These are phyloP conservation scores for Pogonocichla stellata DNA, from an alignment of 2,113 vertebrate species.

Conservation along the genomic window DNA sequence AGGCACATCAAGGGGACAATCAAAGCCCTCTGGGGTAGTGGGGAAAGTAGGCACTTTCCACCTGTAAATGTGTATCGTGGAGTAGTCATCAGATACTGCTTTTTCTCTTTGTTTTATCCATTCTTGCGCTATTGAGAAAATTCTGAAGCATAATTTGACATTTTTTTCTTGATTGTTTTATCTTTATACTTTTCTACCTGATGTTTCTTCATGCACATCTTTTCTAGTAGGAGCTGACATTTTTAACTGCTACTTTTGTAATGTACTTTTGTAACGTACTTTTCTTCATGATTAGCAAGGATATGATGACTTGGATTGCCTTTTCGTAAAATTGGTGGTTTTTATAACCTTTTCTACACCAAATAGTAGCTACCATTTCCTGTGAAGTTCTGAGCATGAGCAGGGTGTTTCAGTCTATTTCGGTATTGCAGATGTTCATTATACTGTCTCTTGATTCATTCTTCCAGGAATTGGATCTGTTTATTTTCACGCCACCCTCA, in stretches of 20 bases:
- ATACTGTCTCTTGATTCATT: constrained; percentile 25
- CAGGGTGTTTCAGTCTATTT: background rate
- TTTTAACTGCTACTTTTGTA: background rate
- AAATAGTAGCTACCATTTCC: background rate
- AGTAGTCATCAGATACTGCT: background rate
- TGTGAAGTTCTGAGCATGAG: background rate
- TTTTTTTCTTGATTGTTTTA: background rate
- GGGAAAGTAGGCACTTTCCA: background rate
- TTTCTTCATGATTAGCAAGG: background rate
- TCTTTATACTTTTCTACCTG: background rate
- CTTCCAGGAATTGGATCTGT: constrained; percentile 92
- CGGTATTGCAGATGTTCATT: background rate
- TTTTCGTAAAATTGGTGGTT: background rate
- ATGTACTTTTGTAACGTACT: background rate
- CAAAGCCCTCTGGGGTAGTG: background rate
- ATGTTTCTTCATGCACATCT: background rate
- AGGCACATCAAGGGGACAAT: background rate
- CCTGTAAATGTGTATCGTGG: background rate
- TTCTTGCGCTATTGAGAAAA: background rate
- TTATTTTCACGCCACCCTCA: constrained; percentile 97
- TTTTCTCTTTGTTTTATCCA: background rate
- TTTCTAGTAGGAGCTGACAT: background rate
- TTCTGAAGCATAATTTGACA: background rate
- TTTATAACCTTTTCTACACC: background rate
- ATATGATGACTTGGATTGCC: background rate